A percentile compares a stretch with the other conserved stretches of the same genome.
Conservation (phyloP, 2,113 vertebrate genomes). For the Manacus vitellinus region DNA sequence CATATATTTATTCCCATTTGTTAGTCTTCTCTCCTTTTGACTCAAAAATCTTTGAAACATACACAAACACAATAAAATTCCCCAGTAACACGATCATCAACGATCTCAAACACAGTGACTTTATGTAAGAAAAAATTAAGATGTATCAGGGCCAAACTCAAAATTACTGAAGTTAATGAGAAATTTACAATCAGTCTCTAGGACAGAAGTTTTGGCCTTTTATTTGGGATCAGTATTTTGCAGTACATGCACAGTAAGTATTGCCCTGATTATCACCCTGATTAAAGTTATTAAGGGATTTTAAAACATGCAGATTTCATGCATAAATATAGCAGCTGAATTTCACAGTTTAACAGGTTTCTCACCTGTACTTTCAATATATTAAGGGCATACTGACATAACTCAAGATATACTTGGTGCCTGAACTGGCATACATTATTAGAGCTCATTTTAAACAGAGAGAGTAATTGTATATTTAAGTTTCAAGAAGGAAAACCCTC, state of each 20-base stretch:
- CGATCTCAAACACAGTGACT: background rate
- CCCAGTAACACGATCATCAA: background rate
- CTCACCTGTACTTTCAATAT: slow-evolving; percentile 3
- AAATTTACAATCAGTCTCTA: background rate
- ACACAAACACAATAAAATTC: background rate
- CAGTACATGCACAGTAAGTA: slow-evolving; percentile 23
- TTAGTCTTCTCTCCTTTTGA: slow-evolving; percentile 21
- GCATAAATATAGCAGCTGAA: background rate
- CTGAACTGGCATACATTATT: background rate
- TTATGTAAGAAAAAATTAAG: background rate
- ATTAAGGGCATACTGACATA: background rate
- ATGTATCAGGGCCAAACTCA: background rate
- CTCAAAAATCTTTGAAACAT: background rate
- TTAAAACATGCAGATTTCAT: slow-evolving; percentile 45
- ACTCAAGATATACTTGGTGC: background rate
- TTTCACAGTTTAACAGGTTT: background rate
- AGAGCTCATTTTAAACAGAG: background rate
- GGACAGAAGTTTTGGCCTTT: background rate
- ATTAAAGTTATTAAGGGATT: slow-evolving; percentile 4
- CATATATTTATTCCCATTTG: background rate
- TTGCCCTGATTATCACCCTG: slow-evolving; percentile 2
- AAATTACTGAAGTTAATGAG: background rate
- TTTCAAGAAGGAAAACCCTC: slow-evolving; percentile 21
- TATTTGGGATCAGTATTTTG: background rate
- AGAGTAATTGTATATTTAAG: background rate